These are phyloP conservation scores for Pelochelys cantorii DNA, from an alignment of 2,797 vertebrate genomes.

Conservation along the genomic window DNA sequence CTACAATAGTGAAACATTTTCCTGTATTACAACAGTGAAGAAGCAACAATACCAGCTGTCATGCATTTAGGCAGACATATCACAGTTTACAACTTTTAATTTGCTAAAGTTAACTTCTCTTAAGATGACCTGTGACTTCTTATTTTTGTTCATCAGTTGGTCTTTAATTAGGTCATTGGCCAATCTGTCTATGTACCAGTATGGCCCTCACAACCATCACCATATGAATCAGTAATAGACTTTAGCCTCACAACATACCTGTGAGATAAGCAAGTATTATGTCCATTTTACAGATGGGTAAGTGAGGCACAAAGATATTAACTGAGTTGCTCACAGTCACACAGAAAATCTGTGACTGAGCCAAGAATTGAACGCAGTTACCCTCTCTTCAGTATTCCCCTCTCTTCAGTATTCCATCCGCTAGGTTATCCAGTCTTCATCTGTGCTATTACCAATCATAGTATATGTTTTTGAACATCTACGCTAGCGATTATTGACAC, in stretches of 20 bases:
- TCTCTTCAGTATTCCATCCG: neutral
- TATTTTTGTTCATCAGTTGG: neutral
- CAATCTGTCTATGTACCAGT: neutral
- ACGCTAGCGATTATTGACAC: neutral
- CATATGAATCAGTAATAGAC: neutral
- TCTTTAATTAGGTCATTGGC: neutral
- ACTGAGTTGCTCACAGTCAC: neutral
- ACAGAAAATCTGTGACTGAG: neutral
- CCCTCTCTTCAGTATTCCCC: neutral
- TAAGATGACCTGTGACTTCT: neutral
- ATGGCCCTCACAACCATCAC: neutral
- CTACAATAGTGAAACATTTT: neutral
- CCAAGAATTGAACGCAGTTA: neutral
- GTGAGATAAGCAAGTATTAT: neutral
- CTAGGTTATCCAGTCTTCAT: neutral
- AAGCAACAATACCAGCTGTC: neutral
- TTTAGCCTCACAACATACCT: neutral
- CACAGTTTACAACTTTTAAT: neutral
- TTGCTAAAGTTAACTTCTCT: neutral
- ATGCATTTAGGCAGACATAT: rapidly evolving
- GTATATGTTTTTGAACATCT: neutral
- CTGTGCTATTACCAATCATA: neutral
- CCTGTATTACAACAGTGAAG: neutral
- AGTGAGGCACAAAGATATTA: neutral
- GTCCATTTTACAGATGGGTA: neutral